Evolutionary conservation across 2,113 vertebrate species (phyloP).

Genomic region (Pseudorasbora parva): DNA sequence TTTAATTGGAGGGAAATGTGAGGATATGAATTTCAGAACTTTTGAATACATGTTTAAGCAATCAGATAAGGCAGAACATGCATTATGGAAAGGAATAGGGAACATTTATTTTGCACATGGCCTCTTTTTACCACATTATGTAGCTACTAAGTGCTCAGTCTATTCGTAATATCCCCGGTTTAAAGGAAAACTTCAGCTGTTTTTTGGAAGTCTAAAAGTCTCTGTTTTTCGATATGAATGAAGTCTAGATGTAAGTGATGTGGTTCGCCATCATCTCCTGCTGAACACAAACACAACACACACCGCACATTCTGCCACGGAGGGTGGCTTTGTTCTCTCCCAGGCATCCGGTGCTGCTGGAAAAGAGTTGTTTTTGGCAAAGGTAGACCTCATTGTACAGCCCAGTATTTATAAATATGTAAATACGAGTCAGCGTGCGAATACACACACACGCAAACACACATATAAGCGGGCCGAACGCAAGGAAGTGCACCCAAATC

Average conservation of each 20-base stretch:
- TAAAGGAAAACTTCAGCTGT: constrained; percentile 24
- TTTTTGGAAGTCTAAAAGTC: constrained; percentile 21
- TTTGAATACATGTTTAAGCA: constrained; percentile 28
- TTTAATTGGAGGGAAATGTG: constrained; percentile 34
- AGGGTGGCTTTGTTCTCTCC: constrained; percentile 70
- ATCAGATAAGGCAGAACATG: constrained; percentile 20
- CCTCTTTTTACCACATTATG: constrained; percentile 16
- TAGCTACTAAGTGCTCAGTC: constrained; percentile 2
- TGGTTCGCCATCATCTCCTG: constrained; percentile 43
- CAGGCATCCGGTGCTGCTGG: constrained; percentile 68
- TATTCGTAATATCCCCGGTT: constrained; percentile 11
- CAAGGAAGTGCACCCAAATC: constrained; percentile 73
- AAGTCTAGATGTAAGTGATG: constrained; percentile 42
- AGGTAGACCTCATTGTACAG: constrained; percentile 75
- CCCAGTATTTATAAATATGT: constrained; percentile 82
- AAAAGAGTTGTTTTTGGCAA: constrained; percentile 79
- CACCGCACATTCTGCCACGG: constrained; percentile 55
- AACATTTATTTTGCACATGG: constrained; percentile 38
- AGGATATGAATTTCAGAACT: constrained; percentile 24
- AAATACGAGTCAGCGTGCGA: constrained; percentile 74
- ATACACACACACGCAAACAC: constrained; percentile 58
- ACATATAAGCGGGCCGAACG: constrained; percentile 63
- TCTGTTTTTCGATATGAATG: constrained; percentile 40
- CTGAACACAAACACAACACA: constrained; percentile 54
- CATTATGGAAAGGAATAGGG: constrained; percentile 14